phyloP scores from a whole-genome alignment of 2,113 vertebrate genomes.

The Urocolius indicus region DNA sequence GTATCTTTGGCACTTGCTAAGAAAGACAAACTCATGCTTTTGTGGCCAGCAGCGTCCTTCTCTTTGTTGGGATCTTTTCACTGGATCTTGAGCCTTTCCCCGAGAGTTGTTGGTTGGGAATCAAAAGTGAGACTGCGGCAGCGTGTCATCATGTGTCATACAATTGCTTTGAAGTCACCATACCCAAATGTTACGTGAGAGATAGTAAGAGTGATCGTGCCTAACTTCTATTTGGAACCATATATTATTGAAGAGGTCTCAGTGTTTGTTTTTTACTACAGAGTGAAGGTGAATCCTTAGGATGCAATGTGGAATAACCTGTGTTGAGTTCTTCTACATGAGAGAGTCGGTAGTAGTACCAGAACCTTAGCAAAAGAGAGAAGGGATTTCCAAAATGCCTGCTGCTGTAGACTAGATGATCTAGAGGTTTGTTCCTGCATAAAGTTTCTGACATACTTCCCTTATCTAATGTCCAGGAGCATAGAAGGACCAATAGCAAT shows the following conservation, averaged over 20 bases:
- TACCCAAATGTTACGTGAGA: not conserved
- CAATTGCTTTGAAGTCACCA: not conserved
- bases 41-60: not conserved
- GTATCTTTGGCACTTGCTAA: not conserved
- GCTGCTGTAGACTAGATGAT: not conserved
- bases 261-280: not conserved
- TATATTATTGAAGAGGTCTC: not conserved
- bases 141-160: not conserved
- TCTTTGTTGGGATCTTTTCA: not conserved
- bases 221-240: not conserved
- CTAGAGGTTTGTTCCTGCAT: not conserved
- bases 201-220: not conserved
- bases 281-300: not conserved
- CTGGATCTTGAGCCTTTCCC: not conserved
- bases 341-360: not conserved
- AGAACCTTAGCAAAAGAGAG: not conserved
- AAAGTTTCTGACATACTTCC: not conserved
- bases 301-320: not conserved
- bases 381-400: not conserved
- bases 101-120: not conserved
- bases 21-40: not conserved
- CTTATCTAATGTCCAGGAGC: not conserved
- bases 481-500: not conserved
- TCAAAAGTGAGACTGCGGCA: not conserved
- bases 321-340: not conserved